Evolutionary conservation across 2,888 invertebrate species (phyloP).

Genomic region (Gastrophysa polygoni): DNA sequence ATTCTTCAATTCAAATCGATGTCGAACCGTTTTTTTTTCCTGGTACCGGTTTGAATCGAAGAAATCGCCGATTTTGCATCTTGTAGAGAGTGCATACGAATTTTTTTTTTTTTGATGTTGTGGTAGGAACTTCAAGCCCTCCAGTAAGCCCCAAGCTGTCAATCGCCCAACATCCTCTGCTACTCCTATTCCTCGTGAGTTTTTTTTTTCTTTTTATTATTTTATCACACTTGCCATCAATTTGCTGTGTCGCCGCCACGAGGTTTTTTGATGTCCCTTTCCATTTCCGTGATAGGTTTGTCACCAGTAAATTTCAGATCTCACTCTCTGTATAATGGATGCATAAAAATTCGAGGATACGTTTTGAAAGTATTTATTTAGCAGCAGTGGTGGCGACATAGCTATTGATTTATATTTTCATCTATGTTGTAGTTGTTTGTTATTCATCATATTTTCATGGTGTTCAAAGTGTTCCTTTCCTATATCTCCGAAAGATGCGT

Average conservation of each 20-base stretch:
- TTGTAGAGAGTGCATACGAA: slow-evolving; percentile 33
- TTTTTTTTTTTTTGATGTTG: slow-evolving; percentile 43
- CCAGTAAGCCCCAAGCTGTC: slow-evolving; percentile 59
- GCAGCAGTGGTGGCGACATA: background rate
- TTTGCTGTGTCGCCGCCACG: background rate
- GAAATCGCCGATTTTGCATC: slow-evolving; percentile 2
- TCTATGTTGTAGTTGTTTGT: background rate
- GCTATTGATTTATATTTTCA: background rate
- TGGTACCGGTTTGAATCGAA: no score
- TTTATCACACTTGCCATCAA: slow-evolving; percentile 32
- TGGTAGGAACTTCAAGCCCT: slow-evolving; percentile 68
- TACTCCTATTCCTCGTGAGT: slow-evolving; percentile 59
- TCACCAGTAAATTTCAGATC: no score
- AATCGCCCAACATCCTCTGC: slow-evolving; percentile 58
- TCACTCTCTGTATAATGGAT: no score
- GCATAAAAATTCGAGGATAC: no score
- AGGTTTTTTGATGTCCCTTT: no score
- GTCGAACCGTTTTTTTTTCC: no score
- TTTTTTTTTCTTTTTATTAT: slow-evolving; percentile 47
- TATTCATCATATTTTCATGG: background rate
- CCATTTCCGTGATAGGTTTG: no score
- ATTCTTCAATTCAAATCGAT: background rate
- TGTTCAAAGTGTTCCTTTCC: no score
- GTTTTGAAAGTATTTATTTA: no score
- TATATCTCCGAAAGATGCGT: no score